These are phyloP conservation scores for Chauna torquata DNA, from an alignment of 2,113 vertebrate genomes.

Conservation along the genomic window DNA sequence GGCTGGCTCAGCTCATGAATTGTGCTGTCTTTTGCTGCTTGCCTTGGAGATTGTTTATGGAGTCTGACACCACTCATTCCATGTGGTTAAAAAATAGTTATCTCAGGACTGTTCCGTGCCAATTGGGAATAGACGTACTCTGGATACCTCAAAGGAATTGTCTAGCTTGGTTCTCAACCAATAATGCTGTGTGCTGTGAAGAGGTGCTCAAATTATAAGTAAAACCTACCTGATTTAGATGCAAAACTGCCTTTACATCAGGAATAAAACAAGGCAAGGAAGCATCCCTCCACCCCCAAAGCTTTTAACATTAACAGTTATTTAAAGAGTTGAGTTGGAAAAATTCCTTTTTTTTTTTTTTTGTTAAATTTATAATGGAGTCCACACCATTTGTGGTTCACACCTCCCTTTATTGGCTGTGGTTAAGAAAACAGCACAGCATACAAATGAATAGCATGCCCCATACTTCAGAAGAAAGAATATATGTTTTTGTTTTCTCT, in stretches of 20 bases:
- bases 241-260: not conserved
- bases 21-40: not conserved
- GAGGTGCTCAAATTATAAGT: not conserved
- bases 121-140: not conserved
- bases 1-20: not conserved
- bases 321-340: not conserved
- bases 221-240: not conserved
- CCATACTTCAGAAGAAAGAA: not conserved
- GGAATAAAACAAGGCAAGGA: not conserved
- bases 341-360: not conserved
- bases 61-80: not conserved
- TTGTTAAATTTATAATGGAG: not conserved
- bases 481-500: not conserved
- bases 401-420: not conserved
- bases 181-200: not conserved
- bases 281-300: rapidly evolving
- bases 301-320: not conserved
- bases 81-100: not conserved
- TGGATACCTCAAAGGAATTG: not conserved
- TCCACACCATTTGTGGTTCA: not conserved
- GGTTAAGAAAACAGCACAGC: not conserved
- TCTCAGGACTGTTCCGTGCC: not conserved
- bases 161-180: not conserved
- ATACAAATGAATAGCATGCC: not conserved
- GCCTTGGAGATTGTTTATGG: not conserved